Percentiles rank a stretch among this genome's conserved stretches.
phyloP scores from a whole-genome alignment of 2,113 vertebrate genomes.

The Campylorhamphus procurvoides region DNA sequence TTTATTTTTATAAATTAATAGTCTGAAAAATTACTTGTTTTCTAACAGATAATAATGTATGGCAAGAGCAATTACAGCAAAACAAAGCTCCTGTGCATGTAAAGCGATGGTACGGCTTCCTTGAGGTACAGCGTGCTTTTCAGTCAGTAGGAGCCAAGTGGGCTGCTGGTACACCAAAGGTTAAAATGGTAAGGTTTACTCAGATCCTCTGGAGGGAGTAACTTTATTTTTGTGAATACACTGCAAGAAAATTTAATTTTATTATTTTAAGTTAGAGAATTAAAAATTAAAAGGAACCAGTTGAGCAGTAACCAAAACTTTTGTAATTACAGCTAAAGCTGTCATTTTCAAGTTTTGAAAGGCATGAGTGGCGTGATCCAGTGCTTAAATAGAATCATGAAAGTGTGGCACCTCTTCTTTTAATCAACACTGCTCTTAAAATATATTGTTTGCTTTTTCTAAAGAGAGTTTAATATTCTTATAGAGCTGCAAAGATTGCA shows the following conservation, averaged over 20 bases:
- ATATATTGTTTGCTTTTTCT: not conserved
- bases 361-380: not conserved
- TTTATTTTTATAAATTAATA: not conserved
- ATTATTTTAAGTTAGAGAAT: not conserved
- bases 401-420: not conserved
- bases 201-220: not conserved
- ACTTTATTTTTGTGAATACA: not conserved
- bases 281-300: not conserved
- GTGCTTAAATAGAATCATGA: not conserved
- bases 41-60: slow-evolving; percentile 76
- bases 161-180: slow-evolving; percentile 39
- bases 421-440: not conserved
- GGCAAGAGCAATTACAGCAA: slow-evolving; percentile 77
- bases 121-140: slow-evolving; percentile 84
- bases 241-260: not conserved
- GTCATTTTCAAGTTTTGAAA: not conserved
- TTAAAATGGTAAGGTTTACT: slow-evolving; percentile 70
- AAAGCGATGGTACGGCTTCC: slow-evolving; percentile 91
- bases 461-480: not conserved
- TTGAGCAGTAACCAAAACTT: not conserved
- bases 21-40: slow-evolving; percentile 4
- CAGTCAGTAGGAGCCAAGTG: slow-evolving; percentile 84
- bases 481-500: not conserved
- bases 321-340: not conserved
- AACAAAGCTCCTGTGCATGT: slow-evolving; percentile 80